phyloP scores from a whole-genome alignment of 64 coral and sea anemone genomes.

The Stichodactyla mertensii region DNA sequence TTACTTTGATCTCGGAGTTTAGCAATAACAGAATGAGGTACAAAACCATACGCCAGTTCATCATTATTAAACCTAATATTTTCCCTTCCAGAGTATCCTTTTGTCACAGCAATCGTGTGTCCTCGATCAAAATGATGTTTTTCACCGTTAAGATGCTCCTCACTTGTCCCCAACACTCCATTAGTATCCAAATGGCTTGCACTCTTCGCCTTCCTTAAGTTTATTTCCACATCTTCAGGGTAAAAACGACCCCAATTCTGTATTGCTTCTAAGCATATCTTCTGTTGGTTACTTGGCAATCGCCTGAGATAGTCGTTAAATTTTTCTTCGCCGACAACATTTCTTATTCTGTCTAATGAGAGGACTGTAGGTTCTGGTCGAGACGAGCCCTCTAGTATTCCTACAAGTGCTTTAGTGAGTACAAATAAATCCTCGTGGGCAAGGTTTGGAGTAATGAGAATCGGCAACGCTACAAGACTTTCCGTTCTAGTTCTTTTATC shows the following conservation, averaged over 20 bases:
- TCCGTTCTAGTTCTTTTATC: constrained; percentile 88
- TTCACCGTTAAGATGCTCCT: constrained; percentile 27
- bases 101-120: constrained; percentile 72
- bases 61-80: constrained; percentile 40
- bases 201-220: constrained; percentile 79
- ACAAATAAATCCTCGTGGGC: constrained; percentile 98
- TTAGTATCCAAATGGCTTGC: constrained; percentile 73
- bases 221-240: constrained; percentile 56
- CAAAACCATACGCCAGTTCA: constrained; percentile 62
- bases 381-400: constrained; percentile 66
- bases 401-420: constrained; percentile 84
- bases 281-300: constrained; percentile 64
- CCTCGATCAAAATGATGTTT: constrained; percentile 66
- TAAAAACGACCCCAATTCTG: constrained; percentile 49
- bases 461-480: constrained; percentile 91
- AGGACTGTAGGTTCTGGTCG: constrained; percentile 81
- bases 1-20: constrained; percentile 91
- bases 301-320: constrained; percentile 84
- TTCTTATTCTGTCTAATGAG: constrained; percentile 92
- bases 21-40: constrained; percentile 58
- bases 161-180: constrained; percentile 55
- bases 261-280: constrained; percentile 53
- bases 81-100: constrained; percentile 42
- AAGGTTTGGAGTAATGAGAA: constrained; percentile 92
- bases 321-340: constrained; percentile 72